Evolutionary conservation across 2,797 vertebrate species (phyloP).

Genomic region (Siniperca undulata): DNA sequence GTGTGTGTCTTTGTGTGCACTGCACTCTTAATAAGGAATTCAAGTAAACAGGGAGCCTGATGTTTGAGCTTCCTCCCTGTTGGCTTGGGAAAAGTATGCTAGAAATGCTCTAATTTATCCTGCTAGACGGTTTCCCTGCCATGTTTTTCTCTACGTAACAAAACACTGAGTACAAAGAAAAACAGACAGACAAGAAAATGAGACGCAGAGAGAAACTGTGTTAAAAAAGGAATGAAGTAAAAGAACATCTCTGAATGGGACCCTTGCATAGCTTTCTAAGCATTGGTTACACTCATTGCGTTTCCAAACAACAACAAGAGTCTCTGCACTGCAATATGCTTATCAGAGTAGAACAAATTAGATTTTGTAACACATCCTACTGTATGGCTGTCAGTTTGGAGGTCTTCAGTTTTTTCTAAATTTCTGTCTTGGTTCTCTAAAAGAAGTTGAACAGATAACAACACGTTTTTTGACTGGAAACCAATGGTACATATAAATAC

Average conservation of each 20-base stretch:
- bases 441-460: neutral
- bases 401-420: neutral
- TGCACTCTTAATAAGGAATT: slow-evolving; percentile 43
- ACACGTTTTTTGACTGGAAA: neutral
- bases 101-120: slow-evolving; percentile 57
- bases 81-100: slow-evolving; percentile 48
- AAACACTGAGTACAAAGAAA: slow-evolving; percentile 45
- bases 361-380: slow-evolving; percentile 16
- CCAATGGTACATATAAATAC: neutral
- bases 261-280: slow-evolving; percentile 3
- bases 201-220: slow-evolving; percentile 12
- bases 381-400: neutral
- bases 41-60: slow-evolving; percentile 31
- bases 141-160: slow-evolving; percentile 33
- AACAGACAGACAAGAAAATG: slow-evolving; percentile 21
- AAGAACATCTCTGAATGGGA: slow-evolving; percentile 25
- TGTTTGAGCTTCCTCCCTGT: slow-evolving; percentile 40
- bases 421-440: neutral
- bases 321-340: slow-evolving; percentile 21
- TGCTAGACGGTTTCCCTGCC: slow-evolving; percentile 28
- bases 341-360: slow-evolving; percentile 37
- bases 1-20: neutral
- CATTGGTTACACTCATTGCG: slow-evolving; percentile 21
- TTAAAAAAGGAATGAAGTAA: slow-evolving; percentile 5
- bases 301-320: slow-evolving; percentile 26